Evolutionary conservation across 2,797 vertebrate species (phyloP), one percentile per base, ranked within the genome.

Genomic region (Tolypeutes matacus): DNA sequence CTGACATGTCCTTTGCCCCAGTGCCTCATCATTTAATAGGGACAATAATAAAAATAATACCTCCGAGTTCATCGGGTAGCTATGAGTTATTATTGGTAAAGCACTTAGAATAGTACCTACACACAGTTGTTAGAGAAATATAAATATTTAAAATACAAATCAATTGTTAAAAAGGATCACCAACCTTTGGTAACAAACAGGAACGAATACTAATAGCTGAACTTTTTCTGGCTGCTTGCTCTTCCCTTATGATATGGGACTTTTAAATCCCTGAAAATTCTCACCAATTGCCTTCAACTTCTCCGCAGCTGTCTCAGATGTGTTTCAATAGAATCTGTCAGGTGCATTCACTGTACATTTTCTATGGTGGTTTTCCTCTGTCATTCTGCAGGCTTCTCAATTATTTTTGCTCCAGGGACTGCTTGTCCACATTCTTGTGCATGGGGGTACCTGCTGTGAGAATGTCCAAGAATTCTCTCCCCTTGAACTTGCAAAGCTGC

Each of bases 91-190:
- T 56, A 56, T 56, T 18, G 5, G 18, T 56, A 18, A 56, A 56
- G 53, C 53, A 56, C 53, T 56, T 56, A 56, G 53, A 56, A 56
- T 18, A 56, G 53, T 56, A 20, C 53, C 53, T 56, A 17, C 53
- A 20, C 18, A 56, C 18, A 56, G 53, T 56, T 56, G 60, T 69
- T 69, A 93, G 85, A 46, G 29, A 87, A 80, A 82, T 94, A 80
- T 77, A 78, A 76, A 72, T 77, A 84, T 67, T 78, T 89, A 60
- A 92, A 65, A 39, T 49, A 42, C 18, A 94, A 65, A 76, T 10
- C 20, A 81, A 56, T 18, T 82, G 7, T 85, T 92, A 65, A 65
- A 95, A 81, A 65, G 18, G n/a, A 76, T 87, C 13, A 15, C 2
- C 69, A 80, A 17, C 31, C 53, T 72, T 94, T 91, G 69, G 31